Evolutionary conservation across 2,797 vertebrate species (phyloP), one percentile per base, ranked within the genome.

Genomic region (Molossus molossus): DNA sequence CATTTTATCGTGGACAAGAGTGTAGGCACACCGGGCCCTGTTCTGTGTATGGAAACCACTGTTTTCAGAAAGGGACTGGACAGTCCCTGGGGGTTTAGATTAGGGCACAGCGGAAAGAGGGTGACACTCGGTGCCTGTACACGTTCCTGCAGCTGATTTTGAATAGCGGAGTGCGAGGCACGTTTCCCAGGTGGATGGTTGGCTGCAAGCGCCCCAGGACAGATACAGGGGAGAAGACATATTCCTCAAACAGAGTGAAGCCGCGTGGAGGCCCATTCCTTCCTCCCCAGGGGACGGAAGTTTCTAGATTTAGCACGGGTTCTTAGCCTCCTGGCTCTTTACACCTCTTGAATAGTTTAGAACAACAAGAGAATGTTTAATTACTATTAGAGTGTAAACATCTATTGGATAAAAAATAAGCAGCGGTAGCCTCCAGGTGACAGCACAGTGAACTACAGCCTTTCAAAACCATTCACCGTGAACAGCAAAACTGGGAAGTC

Each of bases 141-240:
- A 89, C 87, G 87, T 96, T 77, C 81, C 75, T 58, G 60, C 58
- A 60, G 64, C 72, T 11, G 40, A 91, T 73, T 93, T 91, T 90
- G 94, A 97, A 92, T 6, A 97, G 92, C 14, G 93, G 50, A 89
- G 9, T 27, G 69, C 72, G 29, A 91, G n/a, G 53, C 17, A 0
- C 7, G 33, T 60, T 95, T 85, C 87, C 77, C n/a, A 64, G n/a
- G 53, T 77, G 9, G 67, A 50, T 1, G 4, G 15, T 25, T 17
- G 23, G 4, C 37, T 73, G 57, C 86, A 65, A 53, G 45, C 4
- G 0, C 20, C 17, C 45, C 23, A 50, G 17, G 55, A 20, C 87
- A 48, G 73, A 79, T 53, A 70, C 33, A 76, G 25, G 53, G 64
- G 27, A 72, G 10, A 60, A 53, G 48, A 67, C 53, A 65, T 45